A percentile compares a stretch with the other conserved stretches of the same genome.
These are phyloP conservation scores for Cyclina sinensis DNA, from an alignment of 1,140 invertebrate genomes.

Conservation along the genomic window DNA sequence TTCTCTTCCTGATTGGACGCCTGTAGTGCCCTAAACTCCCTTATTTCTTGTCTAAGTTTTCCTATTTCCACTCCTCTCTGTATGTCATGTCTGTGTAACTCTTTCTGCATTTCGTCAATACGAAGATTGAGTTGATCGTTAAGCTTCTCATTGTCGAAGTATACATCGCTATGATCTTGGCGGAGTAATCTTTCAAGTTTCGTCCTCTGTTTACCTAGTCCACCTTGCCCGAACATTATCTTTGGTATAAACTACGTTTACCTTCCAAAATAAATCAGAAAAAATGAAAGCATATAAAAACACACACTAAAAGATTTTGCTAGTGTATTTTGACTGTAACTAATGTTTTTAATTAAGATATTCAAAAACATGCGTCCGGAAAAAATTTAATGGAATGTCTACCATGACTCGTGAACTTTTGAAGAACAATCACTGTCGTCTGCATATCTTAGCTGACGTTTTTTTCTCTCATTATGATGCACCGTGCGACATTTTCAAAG, in stretches of 20 bases:
- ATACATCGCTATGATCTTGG: conserved; percentile 76
- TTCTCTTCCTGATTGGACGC: conserved; percentile 55
- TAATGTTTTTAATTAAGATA: no score
- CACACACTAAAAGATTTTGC: no score
- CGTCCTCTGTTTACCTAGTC: conserved; percentile 33
- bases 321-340: no score
- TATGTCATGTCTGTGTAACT: conserved; percentile 62
- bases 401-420: no score
- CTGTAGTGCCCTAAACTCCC: conserved; percentile 59
- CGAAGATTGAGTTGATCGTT: conserved; percentile 66
- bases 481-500: no score
- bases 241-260: neutral
- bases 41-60: conserved; percentile 63
- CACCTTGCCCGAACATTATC: conserved; percentile 51
- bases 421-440: no score
- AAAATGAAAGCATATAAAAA: neutral
- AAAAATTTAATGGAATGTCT: no score
- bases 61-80: conserved; percentile 54
- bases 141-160: conserved; percentile 77
- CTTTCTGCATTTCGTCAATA: conserved; percentile 69
- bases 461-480: no score
- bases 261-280: neutral
- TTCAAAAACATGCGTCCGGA: no score
- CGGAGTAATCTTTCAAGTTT: conserved; percentile 71
- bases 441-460: no score